Base-by-base conservation (phyloP, 2,888 invertebrate genomes). In the Hypomecis atomaria region DNA sequence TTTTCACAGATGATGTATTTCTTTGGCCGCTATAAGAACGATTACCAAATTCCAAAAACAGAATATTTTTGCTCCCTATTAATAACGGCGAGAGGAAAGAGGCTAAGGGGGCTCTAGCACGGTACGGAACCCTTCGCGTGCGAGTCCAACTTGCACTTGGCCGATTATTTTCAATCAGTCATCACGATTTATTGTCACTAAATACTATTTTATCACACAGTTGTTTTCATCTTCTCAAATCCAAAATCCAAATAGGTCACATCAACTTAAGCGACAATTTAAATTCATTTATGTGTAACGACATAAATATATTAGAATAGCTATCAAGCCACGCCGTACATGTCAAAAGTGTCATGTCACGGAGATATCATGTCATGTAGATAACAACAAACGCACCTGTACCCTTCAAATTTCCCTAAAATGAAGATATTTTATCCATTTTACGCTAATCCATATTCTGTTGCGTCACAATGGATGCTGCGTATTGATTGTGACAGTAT, bases 371-470 rank as follows among this genome's bases (percentile, higher is more conserved):
- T 65, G 57, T 61, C 52, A 11, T 34, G 49, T 53, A 52, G 60
- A 57, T 61, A 60, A 57, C 53, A 47, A 64, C 55, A 50, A 45
- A 64, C 63, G 11, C 65, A 65, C 65, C 65, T 65, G 65, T 60
- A 60, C 57, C 65, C 37, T 65, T 65, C 60, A 33, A 62, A 69
- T 72, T 72, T 71, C 66, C 71, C 62, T 69, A 71, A 71, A 70
- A 71, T 72, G 62, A 70, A 68, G 66, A 72, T 72, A 72, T 72
- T 72, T 72, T 72, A 71, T 71, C 66, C 71, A 68, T 71, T 68
- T 72, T 72, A 72, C 68, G 68, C 70, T 67, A 72, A 70, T 72
- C 69, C 69, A 66, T 59, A 67, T 71, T 64, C 49, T 56, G 58
- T 59, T 62, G 62, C 59, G 59, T 68, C 69, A 71, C 68, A 69